These are phyloP conservation scores for Drosophila lini DNA, from an alignment of 1,140 invertebrate species.

Conservation along the genomic window DNA sequence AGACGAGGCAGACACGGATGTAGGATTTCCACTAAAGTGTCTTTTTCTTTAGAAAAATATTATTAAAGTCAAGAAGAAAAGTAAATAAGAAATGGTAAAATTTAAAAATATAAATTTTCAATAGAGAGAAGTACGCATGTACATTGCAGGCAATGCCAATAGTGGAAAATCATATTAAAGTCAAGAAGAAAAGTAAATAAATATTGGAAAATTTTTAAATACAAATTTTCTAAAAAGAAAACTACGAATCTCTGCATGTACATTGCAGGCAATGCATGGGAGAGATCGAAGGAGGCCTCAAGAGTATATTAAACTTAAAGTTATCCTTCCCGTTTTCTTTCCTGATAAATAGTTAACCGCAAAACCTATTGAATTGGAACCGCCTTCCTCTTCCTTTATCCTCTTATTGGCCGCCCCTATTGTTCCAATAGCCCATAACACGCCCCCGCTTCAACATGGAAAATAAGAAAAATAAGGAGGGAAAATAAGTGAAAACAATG, in stretches of 20 bases:
- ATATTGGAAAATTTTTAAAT: too few relatives aligned
- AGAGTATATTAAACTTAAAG: not conserved
- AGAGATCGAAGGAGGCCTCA: too few relatives aligned
- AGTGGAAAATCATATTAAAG: too few relatives aligned
- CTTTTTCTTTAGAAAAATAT: not conserved
- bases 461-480: slow-evolving; percentile 18
- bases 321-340: not conserved
- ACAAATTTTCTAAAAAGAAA: not conserved
- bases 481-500: slow-evolving; percentile 21
- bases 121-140: too few relatives aligned
- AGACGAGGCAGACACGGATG: not conserved
- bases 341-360: slow-evolving; percentile 8
- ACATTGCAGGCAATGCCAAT: too few relatives aligned
- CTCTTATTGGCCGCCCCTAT: slow-evolving; percentile 31
- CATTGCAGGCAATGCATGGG: not conserved
- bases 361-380: not conserved
- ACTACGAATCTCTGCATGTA: not conserved
- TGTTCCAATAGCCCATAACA: slow-evolving; percentile 52
- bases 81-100: not conserved
- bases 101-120: too few relatives aligned
- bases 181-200: too few relatives aligned
- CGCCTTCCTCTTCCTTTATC: not conserved
- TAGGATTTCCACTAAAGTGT: not conserved
- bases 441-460: slow-evolving; percentile 53
- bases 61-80: not conserved